phyloP scores from a whole-genome alignment of 2,113 vertebrate species.

The Orthonyx spaldingii region DNA sequence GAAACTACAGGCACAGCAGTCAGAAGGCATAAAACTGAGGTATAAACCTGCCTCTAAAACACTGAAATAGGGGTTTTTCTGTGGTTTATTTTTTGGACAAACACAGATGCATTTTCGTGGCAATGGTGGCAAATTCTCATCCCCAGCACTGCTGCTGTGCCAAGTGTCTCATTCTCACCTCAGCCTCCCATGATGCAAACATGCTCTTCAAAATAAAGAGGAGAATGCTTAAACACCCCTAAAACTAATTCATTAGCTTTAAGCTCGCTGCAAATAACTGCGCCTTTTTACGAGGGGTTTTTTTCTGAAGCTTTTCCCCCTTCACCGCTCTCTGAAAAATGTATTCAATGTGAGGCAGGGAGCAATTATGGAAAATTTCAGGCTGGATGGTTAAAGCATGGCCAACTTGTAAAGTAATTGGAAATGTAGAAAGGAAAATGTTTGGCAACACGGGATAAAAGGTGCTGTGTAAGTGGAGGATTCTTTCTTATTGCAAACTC shows the following conservation, averaged over 20 bases:
- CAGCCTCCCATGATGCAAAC: neutral
- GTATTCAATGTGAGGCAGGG: neutral
- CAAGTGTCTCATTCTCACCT: neutral
- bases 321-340: neutral
- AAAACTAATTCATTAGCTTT: neutral
- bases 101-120: neutral
- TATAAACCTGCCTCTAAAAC: neutral
- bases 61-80: neutral
- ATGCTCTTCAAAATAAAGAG: neutral
- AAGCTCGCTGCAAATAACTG: neutral
- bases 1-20: accelerated
- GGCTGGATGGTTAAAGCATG: neutral
- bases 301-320: neutral
- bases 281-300: neutral
- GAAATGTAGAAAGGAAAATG: neutral
- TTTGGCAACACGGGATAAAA: neutral
- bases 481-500: neutral
- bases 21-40: neutral
- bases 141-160: neutral
- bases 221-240: neutral
- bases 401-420: conserved; percentile 4
- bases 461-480: neutral
- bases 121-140: neutral
- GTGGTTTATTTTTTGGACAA: neutral
- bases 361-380: conserved; percentile 40